A percentile compares a stretch with the other conserved stretches of the same genome.
phyloP scores from a whole-genome alignment of 64 coral and sea anemone genomes.

The Montipora foliosa region DNA sequence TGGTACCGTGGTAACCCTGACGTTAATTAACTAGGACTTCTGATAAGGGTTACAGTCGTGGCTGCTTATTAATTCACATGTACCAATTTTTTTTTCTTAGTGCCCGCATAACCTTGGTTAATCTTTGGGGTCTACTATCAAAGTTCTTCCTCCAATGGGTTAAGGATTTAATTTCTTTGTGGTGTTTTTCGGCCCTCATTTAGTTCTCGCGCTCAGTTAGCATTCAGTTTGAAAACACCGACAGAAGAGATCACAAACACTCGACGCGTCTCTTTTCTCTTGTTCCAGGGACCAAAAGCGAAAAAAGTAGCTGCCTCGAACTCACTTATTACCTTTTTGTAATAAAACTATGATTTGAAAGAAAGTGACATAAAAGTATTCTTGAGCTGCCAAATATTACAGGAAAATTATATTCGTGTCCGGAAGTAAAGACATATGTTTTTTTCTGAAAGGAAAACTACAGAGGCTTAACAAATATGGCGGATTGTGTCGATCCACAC shows the following conservation, averaged over 20 bases:
- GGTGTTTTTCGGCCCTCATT: neutral
- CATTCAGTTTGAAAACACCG: neutral
- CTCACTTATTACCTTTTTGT: neutral
- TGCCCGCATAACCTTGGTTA: neutral
- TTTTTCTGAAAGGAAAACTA: neutral
- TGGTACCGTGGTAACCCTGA: neutral
- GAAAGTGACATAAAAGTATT: neutral
- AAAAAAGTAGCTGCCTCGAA: neutral
- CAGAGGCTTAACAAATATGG: neutral
- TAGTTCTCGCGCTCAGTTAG: neutral
- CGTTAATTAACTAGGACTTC: neutral
- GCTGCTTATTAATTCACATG: neutral
- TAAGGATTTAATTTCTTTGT: neutral
- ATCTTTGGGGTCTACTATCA: neutral
- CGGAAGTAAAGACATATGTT: slow-evolving; percentile 34
- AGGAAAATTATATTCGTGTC: neutral
- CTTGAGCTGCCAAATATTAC: neutral
- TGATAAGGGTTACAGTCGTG: neutral
- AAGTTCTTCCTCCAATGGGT: neutral
- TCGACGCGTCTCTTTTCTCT: neutral
- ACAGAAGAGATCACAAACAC: neutral
- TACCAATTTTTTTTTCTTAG: neutral
- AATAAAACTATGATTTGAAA: neutral
- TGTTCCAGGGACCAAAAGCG: neutral
- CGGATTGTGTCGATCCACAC: neutral